Conservation (phyloP, 2,113 vertebrate genomes). For the Uria aalge region DNA sequence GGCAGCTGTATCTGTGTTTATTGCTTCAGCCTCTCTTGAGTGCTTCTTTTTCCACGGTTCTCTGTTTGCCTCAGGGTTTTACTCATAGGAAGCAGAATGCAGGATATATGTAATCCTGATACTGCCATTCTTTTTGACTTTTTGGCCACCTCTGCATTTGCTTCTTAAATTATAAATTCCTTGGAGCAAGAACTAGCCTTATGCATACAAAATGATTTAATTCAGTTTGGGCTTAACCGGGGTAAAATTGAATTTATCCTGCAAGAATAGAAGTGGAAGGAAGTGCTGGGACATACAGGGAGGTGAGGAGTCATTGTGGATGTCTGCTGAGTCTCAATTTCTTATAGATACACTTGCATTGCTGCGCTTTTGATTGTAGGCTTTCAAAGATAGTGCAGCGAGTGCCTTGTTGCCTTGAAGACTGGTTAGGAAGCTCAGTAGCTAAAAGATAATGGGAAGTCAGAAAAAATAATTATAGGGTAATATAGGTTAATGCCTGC, state of each 20-base stretch:
- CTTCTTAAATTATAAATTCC: background rate
- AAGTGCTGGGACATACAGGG: background rate
- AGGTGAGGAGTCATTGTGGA: background rate
- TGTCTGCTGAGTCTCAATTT: background rate
- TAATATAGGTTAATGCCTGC: slow-evolving; percentile 40
- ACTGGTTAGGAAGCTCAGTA: background rate
- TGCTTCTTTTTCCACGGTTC: background rate
- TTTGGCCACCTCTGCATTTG: background rate
- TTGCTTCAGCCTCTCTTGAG: background rate
- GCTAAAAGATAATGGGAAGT: slow-evolving; percentile 15
- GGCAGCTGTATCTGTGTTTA: background rate
- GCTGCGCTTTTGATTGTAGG: background rate
- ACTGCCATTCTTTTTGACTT: background rate
- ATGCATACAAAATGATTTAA: background rate
- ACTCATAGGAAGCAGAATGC: background rate
- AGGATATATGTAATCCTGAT: background rate
- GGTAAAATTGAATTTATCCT: background rate
- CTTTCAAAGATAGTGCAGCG: background rate
- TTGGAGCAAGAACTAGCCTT: background rate
- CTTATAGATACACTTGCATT: background rate
- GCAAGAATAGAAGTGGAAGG: background rate
- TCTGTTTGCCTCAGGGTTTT: background rate
- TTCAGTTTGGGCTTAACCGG: background rate
- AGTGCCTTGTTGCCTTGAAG: background rate
- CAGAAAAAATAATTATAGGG: background rate